Evolutionary conservation across 2,113 vertebrate genomes (phyloP).

Genomic region (Aix galericulata): DNA sequence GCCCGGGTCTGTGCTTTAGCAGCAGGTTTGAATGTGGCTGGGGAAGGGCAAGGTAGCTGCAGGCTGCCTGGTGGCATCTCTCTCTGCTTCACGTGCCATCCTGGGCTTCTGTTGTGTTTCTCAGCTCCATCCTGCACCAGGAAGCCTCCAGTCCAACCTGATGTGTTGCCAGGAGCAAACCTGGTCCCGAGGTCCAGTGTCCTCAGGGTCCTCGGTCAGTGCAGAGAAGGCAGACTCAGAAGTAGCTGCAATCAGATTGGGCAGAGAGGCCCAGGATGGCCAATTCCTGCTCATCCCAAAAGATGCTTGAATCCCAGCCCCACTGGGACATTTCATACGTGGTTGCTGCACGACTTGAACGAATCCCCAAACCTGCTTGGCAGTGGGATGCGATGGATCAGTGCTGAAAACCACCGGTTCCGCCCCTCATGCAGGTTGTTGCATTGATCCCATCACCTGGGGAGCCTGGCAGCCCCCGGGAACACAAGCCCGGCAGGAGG

Average conservation of each 20-base stretch:
- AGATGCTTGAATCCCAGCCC: neutral
- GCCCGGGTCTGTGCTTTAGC: neutral
- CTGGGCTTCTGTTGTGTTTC: neutral
- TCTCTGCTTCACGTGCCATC: neutral
- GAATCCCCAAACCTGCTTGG: neutral
- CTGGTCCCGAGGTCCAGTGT: neutral
- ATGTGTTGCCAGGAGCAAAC: neutral
- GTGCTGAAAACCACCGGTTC: neutral
- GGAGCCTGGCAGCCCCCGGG: neutral
- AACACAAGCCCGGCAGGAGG: neutral
- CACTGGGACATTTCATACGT: rapidly evolving
- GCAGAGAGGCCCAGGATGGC: neutral
- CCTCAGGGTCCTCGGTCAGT: neutral
- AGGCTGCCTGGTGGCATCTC: neutral
- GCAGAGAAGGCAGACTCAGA: neutral
- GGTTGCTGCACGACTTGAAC: neutral
- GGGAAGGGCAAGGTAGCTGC: neutral
- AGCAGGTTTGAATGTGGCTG: neutral
- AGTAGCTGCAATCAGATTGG: neutral
- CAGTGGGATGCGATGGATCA: neutral
- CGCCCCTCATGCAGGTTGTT: neutral
- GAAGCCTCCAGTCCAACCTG: neutral
- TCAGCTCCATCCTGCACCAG: neutral
- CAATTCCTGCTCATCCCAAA: neutral
- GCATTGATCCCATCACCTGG: neutral